These are phyloP conservation scores for Diploptera punctata DNA, from an alignment of 2,888 invertebrate genomes.

Conservation along the genomic window DNA sequence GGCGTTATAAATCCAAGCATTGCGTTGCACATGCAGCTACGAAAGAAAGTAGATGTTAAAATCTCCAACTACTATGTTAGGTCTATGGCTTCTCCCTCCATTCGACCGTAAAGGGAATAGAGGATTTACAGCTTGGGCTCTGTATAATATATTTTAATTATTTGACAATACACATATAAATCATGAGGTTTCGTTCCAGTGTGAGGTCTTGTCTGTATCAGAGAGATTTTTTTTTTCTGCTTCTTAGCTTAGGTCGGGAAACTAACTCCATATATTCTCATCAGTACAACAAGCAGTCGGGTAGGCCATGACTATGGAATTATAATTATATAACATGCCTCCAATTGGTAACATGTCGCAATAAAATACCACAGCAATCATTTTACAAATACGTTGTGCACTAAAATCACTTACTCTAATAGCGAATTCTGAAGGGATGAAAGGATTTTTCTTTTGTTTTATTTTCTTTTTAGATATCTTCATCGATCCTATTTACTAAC, in stretches of 20 bases:
- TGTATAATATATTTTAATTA: constrained; percentile 34
- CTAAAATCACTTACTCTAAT: no score
- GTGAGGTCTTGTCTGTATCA: constrained; percentile 22
- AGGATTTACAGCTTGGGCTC: constrained; percentile 3
- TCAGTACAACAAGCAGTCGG: constrained; percentile 2
- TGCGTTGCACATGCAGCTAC: not conserved
- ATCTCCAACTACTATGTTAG: not conserved
- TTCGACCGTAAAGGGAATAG: no score
- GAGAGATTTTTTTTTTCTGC: constrained; percentile 6
- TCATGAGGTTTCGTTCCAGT: constrained; percentile 21
- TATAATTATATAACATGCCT: no score
- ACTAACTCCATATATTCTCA: constrained; percentile 16
- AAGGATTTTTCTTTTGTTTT: no score
- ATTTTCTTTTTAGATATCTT: no score
- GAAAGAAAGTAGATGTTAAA: not conserved
- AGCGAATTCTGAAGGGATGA: no score
- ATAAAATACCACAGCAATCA: no score
- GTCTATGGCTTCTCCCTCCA: no score
- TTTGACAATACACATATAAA: constrained; percentile 37
- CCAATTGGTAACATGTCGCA: no score
- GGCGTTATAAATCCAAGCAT: not conserved
- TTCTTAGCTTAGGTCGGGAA: constrained; percentile 9
- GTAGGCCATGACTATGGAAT: not conserved
- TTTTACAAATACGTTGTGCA: no score
- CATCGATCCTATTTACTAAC: no score